These are phyloP conservation scores for Lasiurus cinereus DNA, from an alignment of 2,113 vertebrate species.

Conservation along the genomic window DNA sequence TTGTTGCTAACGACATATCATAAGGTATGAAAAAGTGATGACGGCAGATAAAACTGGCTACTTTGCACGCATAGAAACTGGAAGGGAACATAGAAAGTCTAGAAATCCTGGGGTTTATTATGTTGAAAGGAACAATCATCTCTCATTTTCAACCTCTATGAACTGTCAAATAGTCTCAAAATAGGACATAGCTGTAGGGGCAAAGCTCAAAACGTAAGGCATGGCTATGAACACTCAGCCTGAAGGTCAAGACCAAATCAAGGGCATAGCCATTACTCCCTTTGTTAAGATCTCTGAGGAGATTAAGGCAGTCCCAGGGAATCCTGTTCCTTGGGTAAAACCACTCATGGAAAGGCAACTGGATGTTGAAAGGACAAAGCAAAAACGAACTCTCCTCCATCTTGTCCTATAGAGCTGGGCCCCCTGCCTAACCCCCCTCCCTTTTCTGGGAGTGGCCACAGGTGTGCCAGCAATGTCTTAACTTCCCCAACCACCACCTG, in stretches of 20 bases:
- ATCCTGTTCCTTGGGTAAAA: not conserved
- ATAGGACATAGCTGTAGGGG: not conserved
- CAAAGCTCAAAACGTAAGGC: not conserved
- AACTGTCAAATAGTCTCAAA: slow-evolving; percentile 32
- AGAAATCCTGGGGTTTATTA: not conserved
- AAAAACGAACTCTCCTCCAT: too few species aligned
- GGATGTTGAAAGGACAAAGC: too few species aligned
- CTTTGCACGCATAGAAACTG: not conserved
- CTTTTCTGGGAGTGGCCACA: too few species aligned
- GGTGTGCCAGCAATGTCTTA: too few species aligned
- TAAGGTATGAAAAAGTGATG: not conserved
- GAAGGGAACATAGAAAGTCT: not conserved
- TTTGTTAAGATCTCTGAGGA: not conserved
- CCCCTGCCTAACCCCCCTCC: too few species aligned
- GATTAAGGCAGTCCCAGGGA: not conserved
- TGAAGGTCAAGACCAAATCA: not conserved
- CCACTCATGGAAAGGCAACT: not conserved
- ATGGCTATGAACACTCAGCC: not conserved
- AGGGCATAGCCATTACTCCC: not conserved
- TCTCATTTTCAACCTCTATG: not conserved
- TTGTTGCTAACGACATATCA: not conserved
- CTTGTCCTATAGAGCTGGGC: too few species aligned
- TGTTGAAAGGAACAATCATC: not conserved
- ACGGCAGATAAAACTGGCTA: not conserved
- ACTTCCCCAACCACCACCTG: too few species aligned